Percentiles rank a stretch among this genome's conserved stretches.
These are phyloP conservation scores for Agrotis clavis DNA, from an alignment of 2,888 invertebrate genomes.

Conservation along the genomic window DNA sequence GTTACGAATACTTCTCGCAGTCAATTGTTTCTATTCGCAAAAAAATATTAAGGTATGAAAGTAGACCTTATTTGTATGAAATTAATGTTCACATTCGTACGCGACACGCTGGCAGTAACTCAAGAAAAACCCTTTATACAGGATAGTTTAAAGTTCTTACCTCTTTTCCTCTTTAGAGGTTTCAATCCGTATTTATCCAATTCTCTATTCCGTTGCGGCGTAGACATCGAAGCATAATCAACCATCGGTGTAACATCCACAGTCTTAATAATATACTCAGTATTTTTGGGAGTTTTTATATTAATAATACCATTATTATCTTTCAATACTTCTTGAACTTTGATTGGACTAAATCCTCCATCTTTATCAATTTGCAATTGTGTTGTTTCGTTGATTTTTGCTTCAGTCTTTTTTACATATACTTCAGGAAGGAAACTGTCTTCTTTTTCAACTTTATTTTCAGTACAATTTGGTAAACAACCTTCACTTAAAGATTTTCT, in stretches of 20 bases:
- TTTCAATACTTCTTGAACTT: constrained; percentile 18
- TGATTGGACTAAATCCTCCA: constrained; percentile 22
- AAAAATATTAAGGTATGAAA: too few species aligned
- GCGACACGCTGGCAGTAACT: too few species aligned
- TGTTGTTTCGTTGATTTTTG: background rate
- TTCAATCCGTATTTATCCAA: constrained; percentile 93
- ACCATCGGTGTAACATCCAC: constrained; percentile 91
- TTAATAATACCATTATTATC: constrained; percentile 50
- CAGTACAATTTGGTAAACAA: constrained; percentile 23
- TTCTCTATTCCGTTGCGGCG: constrained; percentile 90
- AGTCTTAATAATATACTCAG: constrained; percentile 89
- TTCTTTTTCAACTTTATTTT: constrained; percentile 16
- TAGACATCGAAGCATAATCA: constrained; percentile 91
- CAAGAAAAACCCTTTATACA: too few species aligned
- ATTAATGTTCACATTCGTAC: too few species aligned
- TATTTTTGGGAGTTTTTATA: constrained; percentile 81
- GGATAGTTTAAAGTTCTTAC: constrained; percentile 68
- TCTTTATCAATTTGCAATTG: background rate
- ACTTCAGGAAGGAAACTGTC: constrained; percentile 58
- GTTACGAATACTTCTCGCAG: too few species aligned
- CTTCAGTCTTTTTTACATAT: constrained; percentile 36
- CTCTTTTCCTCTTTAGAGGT: constrained; percentile 92
- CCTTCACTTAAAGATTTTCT: constrained; percentile 51
- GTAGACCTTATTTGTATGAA: too few species aligned
- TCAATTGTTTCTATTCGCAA: too few species aligned